phyloP scores from a whole-genome alignment of 2,888 invertebrate genomes.

The Zaprionus lineosus region DNA sequence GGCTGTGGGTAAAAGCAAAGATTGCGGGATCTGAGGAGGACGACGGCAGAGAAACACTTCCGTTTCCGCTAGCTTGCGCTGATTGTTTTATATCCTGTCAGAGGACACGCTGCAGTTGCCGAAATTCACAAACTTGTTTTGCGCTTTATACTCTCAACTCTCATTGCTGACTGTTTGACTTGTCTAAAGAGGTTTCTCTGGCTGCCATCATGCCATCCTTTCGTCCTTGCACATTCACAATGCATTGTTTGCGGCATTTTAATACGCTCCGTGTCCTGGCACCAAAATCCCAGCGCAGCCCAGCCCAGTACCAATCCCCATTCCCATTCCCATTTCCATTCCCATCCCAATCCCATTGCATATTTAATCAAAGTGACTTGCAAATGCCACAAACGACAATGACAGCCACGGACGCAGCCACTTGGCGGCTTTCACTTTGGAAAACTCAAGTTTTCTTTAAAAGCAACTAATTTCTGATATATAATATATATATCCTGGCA shows the following conservation, averaged over 20 bases:
- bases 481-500: too few relatives aligned
- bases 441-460: too few relatives aligned
- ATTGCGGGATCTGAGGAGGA: neutral
- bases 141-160: constrained; percentile 68
- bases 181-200: constrained; percentile 48
- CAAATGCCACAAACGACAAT: constrained; percentile 60
- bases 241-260: constrained; percentile 66
- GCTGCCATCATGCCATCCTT: neutral
- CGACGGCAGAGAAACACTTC: constrained; percentile 63
- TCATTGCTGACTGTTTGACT: constrained; percentile 63
- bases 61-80: constrained; percentile 81
- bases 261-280: constrained; percentile 37
- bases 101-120: constrained; percentile 69
- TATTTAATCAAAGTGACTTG: constrained; percentile 78
- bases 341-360: constrained; percentile 36
- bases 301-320: neutral
- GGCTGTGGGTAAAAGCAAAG: neutral
- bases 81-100: constrained; percentile 81
- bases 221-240: constrained; percentile 23
- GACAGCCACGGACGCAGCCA: constrained; percentile 17
- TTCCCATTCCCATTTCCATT: constrained; percentile 2
- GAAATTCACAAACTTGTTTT: constrained; percentile 77
- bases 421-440: too few relatives aligned
- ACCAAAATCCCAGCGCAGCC: too few relatives aligned
- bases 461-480: too few relatives aligned